Evolutionary conservation across 1,140 invertebrate species (phyloP).

Genomic region (Schlechtendalia chinensis): DNA sequence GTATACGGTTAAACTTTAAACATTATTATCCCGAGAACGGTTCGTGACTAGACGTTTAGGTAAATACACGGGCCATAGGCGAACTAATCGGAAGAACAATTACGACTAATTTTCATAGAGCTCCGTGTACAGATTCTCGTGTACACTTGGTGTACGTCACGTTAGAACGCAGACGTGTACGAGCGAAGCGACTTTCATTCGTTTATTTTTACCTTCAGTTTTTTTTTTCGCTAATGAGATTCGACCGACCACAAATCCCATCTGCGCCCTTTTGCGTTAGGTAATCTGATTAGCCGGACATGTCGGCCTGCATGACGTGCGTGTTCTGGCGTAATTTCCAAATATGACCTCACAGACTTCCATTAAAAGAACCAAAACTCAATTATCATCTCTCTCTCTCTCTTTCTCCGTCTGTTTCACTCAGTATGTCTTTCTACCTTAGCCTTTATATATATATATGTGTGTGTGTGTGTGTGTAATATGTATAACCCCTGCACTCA

Average conservation of each 20-base stretch:
- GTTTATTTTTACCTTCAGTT: constrained; percentile 5
- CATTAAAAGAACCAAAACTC: constrained; percentile 42
- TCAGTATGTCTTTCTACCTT: no score
- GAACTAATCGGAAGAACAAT: neutral
- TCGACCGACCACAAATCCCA: constrained; percentile 13
- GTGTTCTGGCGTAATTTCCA: constrained; percentile 39
- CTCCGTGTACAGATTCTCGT: neutral
- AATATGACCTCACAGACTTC: constrained; percentile 29
- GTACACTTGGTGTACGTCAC: neutral
- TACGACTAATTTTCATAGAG: neutral
- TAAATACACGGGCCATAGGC: neutral
- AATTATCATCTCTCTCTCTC: constrained; percentile 39
- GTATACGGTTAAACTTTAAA: constrained; percentile 33
- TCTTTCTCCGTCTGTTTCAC: neutral
- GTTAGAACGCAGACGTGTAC: no score
- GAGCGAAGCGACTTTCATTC: neutral
- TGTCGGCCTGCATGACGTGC: constrained; percentile 41
- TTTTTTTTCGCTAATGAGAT: constrained; percentile 36
- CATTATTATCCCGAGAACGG: constrained; percentile 19
- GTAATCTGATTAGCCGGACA: constrained; percentile 46
- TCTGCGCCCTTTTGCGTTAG: neutral
- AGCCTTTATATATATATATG: no score
- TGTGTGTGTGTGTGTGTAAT: no score
- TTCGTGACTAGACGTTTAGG: constrained; percentile 27
- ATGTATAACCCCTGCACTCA: neutral